Evolutionary conservation across 2,797 vertebrate species (phyloP), one percentile per base, ranked within the genome.

Genomic region (Harpagifer antarcticus): DNA sequence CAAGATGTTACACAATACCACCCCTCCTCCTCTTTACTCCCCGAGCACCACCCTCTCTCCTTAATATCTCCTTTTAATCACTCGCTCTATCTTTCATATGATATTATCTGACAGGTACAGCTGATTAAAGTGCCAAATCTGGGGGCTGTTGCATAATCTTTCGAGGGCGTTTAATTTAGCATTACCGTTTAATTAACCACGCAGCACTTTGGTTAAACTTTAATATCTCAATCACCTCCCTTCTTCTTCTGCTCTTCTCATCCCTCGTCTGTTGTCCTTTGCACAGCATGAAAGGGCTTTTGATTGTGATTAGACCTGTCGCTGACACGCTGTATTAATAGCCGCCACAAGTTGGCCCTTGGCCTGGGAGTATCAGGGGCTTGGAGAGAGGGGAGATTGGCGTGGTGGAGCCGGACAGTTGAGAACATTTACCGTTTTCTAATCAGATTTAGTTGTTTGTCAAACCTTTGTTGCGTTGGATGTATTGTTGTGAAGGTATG

Each of bases 281-380:
- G 14, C 64, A 43, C 81, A 86, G 68, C 84, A 81, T 88, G 81
- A 88, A 81, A 89, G 81, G 67, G 47, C 76, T 87, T 37, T 55
- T 74, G 83, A 86, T 69, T 82, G 77, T 86, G 92, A 91, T 78
- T 81, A 64, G 82, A 58, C 72, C 83, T 94, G 86, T 93, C 88
- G 27, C 27, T 27, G 77, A 80, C 93, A 84, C 79, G 37, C 62
- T 81, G 71, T 94, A 94, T 93, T 92, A 94, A 92, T 91, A 94
- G 90, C 78, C 62, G 85, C 88, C 83, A 84, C 75, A 12, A 78
- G 81, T 62, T 72, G 45, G 53, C 73, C 83, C 85, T 85, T 78
- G 72, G 69, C 81, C 85, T 23, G 55, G 76, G 57, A 78, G 76
- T 76, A 75, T 76, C 33, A 13, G 72, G 63, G 68, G 57, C 79